Conservation (phyloP, 2,888 invertebrate genomes). For the Magallana nippona region DNA sequence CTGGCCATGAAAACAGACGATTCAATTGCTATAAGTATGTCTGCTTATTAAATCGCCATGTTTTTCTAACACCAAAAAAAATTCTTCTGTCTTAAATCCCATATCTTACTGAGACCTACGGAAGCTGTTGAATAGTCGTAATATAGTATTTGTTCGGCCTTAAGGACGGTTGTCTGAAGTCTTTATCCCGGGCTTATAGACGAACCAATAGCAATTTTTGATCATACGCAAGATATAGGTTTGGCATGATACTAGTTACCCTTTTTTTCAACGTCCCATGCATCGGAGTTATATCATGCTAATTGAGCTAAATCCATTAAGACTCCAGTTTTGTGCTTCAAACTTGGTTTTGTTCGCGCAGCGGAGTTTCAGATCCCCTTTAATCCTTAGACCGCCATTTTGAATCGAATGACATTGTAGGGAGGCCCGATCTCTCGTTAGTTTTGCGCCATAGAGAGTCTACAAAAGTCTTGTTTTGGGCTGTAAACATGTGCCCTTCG, state of each 20-base stretch:
- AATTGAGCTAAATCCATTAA: slow-evolving; percentile 52
- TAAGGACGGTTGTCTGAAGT: slow-evolving; percentile 45
- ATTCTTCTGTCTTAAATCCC: slow-evolving; percentile 44
- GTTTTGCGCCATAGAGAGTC: slow-evolving; percentile 20
- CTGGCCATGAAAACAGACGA: slow-evolving; percentile 43
- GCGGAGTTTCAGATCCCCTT: slow-evolving; percentile 44
- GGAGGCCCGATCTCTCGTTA: slow-evolving; percentile 21
- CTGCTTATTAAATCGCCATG: slow-evolving; percentile 40
- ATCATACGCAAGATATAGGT: slow-evolving; percentile 43
- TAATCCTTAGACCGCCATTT: slow-evolving; percentile 47
- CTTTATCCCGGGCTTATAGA: slow-evolving; percentile 51
- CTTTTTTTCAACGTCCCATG: slow-evolving; percentile 28
- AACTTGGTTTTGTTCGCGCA: slow-evolving; percentile 26
- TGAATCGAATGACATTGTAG: slow-evolving; percentile 44
- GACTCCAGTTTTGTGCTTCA: slow-evolving; percentile 44
- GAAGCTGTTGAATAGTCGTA: slow-evolving; percentile 49
- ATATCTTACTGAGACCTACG: slow-evolving; percentile 33
- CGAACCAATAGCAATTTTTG: slow-evolving; percentile 48
- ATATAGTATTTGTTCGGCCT: slow-evolving; percentile 47
- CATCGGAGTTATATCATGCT: slow-evolving; percentile 46
- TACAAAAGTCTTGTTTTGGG: slow-evolving; percentile 18
- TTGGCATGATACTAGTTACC: slow-evolving; percentile 41
- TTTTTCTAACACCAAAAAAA: slow-evolving; percentile 31
- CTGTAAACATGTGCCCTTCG: neutral
- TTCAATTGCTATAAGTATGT: slow-evolving; percentile 48